A percentile compares a stretch with the other conserved stretches of the same genome.
Evolutionary conservation across 2,797 vertebrate genomes (phyloP).

Genomic region (Myioborus miniatus): DNA sequence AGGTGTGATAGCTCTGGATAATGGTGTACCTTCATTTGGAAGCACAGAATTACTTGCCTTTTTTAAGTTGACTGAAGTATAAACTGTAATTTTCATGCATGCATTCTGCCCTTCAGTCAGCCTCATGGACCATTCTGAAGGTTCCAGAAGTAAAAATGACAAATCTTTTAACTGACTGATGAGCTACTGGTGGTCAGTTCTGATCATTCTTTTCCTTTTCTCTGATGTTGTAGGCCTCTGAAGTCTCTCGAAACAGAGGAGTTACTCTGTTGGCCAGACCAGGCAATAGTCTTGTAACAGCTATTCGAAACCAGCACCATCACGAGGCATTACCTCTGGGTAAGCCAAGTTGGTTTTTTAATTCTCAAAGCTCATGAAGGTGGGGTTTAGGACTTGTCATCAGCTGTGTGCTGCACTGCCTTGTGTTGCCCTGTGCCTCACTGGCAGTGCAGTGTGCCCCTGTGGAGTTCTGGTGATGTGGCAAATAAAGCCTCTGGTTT

Average conservation of each 20-base stretch:
- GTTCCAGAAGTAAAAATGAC: neutral
- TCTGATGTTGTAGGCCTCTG: constrained; percentile 84
- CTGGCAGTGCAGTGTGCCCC: neutral
- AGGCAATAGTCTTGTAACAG: constrained; percentile 89
- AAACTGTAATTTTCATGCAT: neutral
- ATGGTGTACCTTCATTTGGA: neutral
- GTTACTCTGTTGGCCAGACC: constrained; percentile 87
- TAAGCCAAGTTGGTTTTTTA: constrained; percentile 44
- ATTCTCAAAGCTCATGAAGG: neutral
- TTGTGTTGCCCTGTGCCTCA: neutral
- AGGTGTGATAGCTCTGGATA: neutral
- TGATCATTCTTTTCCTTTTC: neutral
- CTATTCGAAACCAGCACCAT: constrained; percentile 89
- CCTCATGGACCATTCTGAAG: neutral
- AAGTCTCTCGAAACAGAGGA: constrained; percentile 92
- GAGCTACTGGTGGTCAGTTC: neutral
- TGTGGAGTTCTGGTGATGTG: neutral
- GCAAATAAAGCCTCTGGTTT: neutral
- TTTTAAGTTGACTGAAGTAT: neutral
- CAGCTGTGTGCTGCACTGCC: neutral
- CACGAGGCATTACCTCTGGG: constrained; percentile 83
- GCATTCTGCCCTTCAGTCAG: neutral
- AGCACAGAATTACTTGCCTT: neutral
- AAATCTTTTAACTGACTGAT: neutral
- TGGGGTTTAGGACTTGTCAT: neutral